Percentiles rank a stretch among this genome's conserved stretches.
Conservation (phyloP, 2,797 vertebrate genomes). For the Poecilia picta region DNA sequence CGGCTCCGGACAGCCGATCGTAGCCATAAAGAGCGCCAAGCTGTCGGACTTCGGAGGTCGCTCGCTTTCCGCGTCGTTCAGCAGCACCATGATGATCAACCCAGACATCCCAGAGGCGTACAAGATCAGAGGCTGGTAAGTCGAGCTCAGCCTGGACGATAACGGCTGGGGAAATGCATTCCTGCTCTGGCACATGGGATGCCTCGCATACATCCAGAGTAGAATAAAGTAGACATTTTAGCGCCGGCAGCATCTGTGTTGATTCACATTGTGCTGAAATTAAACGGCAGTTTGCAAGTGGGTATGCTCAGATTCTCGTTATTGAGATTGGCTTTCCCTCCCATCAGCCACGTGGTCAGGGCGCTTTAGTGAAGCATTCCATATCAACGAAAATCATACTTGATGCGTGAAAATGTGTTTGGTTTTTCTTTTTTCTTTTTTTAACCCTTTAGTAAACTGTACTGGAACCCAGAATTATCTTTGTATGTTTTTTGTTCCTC, state of each 20-base stretch:
- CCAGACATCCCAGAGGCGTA: slow-evolving; percentile 96
- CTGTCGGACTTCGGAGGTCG: slow-evolving; percentile 96
- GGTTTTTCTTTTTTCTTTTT: background rate
- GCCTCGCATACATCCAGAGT: slow-evolving; percentile 6
- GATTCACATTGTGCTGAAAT: slow-evolving; percentile 36
- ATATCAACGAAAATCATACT: slow-evolving; percentile 70
- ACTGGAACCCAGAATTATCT: slow-evolving; percentile 54
- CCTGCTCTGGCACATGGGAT: slow-evolving; percentile 3
- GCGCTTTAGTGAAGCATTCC: slow-evolving; percentile 54
- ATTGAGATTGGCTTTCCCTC: slow-evolving; percentile 72
- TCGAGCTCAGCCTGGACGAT: slow-evolving; percentile 30
- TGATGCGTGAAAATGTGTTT: slow-evolving; percentile 60
- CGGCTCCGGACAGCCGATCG: slow-evolving; percentile 89
- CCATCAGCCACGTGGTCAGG: slow-evolving; percentile 55
- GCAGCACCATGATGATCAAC: slow-evolving; percentile 92
- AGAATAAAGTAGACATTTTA: slow-evolving; percentile 4
- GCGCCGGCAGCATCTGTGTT: background rate
- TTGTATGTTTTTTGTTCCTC: slow-evolving; percentile 23
- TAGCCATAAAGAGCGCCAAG: slow-evolving; percentile 93
- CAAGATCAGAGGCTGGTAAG: slow-evolving; percentile 96
- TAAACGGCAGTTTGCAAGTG: slow-evolving; percentile 41
- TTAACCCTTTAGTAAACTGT: slow-evolving; percentile 38
- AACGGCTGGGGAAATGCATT: slow-evolving; percentile 16
- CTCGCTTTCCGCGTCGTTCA: slow-evolving; percentile 91
- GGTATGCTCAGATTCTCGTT: slow-evolving; percentile 66